Percentiles rank a stretch among this genome's conserved stretches.
Conservation (phyloP, 2,113 vertebrate species). For the Cricetomys ansorgei region DNA sequence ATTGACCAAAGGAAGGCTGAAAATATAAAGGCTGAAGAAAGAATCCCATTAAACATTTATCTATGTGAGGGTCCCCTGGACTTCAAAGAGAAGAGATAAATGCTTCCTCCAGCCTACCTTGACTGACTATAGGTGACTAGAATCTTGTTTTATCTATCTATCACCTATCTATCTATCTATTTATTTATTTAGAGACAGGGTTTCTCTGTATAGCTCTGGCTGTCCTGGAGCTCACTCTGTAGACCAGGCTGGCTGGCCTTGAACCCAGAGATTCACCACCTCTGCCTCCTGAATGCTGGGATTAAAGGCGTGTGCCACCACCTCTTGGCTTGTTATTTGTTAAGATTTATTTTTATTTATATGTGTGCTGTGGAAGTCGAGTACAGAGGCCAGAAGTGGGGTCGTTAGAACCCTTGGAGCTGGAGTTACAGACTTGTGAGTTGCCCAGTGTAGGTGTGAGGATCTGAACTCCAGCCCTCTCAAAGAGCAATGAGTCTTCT, state of each 20-base stretch:
- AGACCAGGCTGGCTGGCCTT: too few relatives aligned
- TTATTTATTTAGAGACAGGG: too few relatives aligned
- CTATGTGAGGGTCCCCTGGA: neutral
- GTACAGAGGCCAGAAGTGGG: neutral
- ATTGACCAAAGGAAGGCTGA: neutral
- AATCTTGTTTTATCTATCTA: too few relatives aligned
- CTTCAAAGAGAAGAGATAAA: neutral
- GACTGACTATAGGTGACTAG: neutral
- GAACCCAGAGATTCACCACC: too few relatives aligned
- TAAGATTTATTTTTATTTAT: neutral
- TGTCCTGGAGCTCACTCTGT: too few relatives aligned
- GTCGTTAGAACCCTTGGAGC: neutral
- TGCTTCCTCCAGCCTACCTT: neutral
- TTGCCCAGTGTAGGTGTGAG: neutral
- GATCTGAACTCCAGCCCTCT: neutral
- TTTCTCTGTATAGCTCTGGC: too few relatives aligned
- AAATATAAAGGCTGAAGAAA: neutral
- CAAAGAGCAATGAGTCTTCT: neutral
- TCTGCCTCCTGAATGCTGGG: too few relatives aligned
- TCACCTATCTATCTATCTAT: too few relatives aligned
- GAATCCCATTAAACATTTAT: neutral
- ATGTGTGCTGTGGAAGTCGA: neutral
- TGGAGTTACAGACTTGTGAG: neutral
- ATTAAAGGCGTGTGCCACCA: too few relatives aligned
- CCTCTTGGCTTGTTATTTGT: too few relatives aligned